A percentile compares a stretch with the other conserved stretches of the same genome.
Evolutionary conservation across 2,797 vertebrate genomes (phyloP).

Genomic region (Eospalax fontanierii): DNA sequence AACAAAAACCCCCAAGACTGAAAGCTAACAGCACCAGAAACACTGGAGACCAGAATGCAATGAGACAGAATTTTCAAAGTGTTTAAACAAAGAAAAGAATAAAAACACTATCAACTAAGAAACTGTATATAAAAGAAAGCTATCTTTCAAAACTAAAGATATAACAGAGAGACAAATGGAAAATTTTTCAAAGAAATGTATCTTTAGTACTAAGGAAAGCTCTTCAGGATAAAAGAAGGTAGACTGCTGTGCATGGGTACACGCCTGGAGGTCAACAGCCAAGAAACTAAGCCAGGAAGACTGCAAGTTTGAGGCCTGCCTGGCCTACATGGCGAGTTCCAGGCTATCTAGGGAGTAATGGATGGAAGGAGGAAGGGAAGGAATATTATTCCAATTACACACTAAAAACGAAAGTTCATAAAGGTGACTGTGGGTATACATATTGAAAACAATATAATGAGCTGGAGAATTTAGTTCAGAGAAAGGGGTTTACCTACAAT

Average conservation of each 20-base stretch:
- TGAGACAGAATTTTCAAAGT: background rate
- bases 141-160: background rate
- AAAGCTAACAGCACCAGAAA: constrained; percentile 16
- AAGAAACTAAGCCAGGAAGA: background rate
- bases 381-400: background rate
- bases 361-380: background rate
- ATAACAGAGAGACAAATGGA: background rate
- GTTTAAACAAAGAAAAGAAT: background rate
- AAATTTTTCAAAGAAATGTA: background rate
- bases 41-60: background rate
- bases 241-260: background rate
- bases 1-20: background rate
- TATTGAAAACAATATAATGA: background rate
- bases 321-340: background rate
- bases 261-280: background rate
- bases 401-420: constrained; percentile 19
- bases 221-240: background rate
- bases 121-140: constrained; percentile 4
- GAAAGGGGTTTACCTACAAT: background rate
- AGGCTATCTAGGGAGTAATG: background rate
- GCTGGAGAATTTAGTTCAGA: background rate
- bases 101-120: background rate
- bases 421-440: background rate
- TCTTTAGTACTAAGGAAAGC: background rate
- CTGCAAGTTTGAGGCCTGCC: background rate